Evolutionary conservation across 2,888 invertebrate genomes (phyloP).

Genomic region (Cosmia trapezina): DNA sequence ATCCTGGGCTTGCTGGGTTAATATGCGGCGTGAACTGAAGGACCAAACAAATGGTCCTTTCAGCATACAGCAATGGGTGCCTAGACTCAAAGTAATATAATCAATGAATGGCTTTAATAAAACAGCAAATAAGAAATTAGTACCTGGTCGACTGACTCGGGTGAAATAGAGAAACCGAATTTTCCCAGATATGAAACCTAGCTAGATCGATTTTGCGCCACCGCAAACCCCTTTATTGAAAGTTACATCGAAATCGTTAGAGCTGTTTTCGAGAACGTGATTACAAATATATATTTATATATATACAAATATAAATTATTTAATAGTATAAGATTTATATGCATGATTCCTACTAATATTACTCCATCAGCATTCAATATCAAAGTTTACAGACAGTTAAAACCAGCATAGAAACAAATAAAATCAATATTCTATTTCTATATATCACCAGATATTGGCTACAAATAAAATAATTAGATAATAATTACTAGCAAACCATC

Average conservation of each 20-base stretch:
- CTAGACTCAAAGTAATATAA: background rate
- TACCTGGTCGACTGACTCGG: too few relatives aligned
- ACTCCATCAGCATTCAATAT: background rate
- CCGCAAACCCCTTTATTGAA: too few relatives aligned
- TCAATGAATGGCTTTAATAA: background rate
- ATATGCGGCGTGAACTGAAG: too few relatives aligned
- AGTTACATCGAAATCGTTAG: too few relatives aligned
- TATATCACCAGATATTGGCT: background rate
- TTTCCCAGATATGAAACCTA: too few relatives aligned
- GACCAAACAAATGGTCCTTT: background rate
- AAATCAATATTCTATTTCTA: constrained; percentile 11
- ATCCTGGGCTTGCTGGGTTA: too few relatives aligned
- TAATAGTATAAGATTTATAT: too few relatives aligned
- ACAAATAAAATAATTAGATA: constrained; percentile 49
- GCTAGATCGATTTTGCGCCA: too few relatives aligned
- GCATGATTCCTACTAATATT: background rate
- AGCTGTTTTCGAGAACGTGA: too few relatives aligned
- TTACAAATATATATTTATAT: too few relatives aligned
- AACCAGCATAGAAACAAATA: background rate
- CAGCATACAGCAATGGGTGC: background rate
- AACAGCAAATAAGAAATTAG: background rate
- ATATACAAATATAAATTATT: too few relatives aligned
- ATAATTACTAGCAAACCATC: constrained; percentile 29
- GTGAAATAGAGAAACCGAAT: too few relatives aligned
- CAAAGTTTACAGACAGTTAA: background rate